Percentiles rank a stretch among this genome's conserved stretches.
Conservation (phyloP, 2,888 invertebrate genomes). For the Phalera bucephala region DNA sequence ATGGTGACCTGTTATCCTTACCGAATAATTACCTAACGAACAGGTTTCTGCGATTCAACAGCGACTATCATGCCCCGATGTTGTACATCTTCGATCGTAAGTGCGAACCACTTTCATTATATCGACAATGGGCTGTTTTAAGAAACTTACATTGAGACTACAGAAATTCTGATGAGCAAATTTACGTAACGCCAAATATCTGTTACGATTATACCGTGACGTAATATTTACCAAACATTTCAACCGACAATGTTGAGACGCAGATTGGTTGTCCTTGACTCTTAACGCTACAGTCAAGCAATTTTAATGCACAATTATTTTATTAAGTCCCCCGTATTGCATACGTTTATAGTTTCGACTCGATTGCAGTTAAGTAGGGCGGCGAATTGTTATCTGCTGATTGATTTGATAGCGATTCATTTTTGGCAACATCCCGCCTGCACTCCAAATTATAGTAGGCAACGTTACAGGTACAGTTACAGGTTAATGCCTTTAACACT, state of each 20-base stretch:
- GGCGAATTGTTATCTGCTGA: not conserved
- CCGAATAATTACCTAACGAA: constrained; percentile 8
- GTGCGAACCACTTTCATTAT: not conserved
- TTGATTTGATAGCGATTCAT: no score
- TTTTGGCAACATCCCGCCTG: no score
- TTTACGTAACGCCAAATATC: not conserved
- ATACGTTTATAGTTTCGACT: not conserved
- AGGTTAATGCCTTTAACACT: no score
- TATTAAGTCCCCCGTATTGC: not conserved
- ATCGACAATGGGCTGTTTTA: no score
- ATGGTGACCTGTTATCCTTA: constrained; percentile 3
- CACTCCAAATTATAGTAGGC: no score
- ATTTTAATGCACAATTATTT: not conserved
- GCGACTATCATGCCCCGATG: not conserved
- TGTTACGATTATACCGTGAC: constrained; percentile 11
- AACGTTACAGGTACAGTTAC: no score
- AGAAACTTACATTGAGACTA: not conserved
- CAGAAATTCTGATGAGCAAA: not conserved
- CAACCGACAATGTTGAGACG: constrained; percentile 3
- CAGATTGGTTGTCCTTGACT: constrained; percentile 19
- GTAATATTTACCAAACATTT: constrained; percentile 19
- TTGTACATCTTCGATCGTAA: not conserved
- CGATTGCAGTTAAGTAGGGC: not conserved
- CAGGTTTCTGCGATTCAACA: constrained; percentile 10
- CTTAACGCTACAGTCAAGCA: not conserved